Evolutionary conservation across 2,888 invertebrate genomes (phyloP), one percentile per base, ranked within the genome.

Genomic region (Apotomis turbidana): DNA sequence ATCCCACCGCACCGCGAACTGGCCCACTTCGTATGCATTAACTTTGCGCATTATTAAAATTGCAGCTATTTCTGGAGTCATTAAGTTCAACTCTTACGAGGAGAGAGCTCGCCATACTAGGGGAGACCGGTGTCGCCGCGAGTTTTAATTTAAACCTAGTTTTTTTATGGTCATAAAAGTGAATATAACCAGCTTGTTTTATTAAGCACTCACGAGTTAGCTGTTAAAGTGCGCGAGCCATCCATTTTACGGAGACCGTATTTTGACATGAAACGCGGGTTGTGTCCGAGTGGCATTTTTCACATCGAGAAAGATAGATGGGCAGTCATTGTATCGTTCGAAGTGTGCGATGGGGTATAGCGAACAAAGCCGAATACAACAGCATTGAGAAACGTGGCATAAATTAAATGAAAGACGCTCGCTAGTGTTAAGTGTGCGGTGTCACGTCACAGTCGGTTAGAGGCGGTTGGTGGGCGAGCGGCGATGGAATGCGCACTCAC

Each of bases 401-500:
- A 79, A 74, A 77, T 78, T 78, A 75, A 73, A 68, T 74, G 67
- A 77, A 75, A 76, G 71, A 75, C 70, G 71, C 72, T 69, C 63
- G 68, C 63, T 68, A 61, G 74, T 77, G 78, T 77, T 78, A 78
- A 78, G 77, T 80, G 78, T 78, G 74, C 75, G 75, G 76, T 70
- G 74, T 74, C 77, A 78, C 76, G 78, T 76, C 77, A 74, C 64
- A 66, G 76, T 74, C 74, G 77, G 75, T 75, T 76, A 77, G 78
- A 74, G 77, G 76, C 78, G 79, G 79, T 77, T 78, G 74, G 80
- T 81, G 77, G 75, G 79, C 80, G 83, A 82, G 81, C 75, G 78
- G 68, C 74, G 61, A 64, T 74, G 89, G 91, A 91, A 92, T 92
- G 92, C 85, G 87, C 86, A 85, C 89, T 84, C 83, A 85, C 87